A percentile compares a stretch with the other conserved stretches of the same genome.
Conservation (phyloP, 2,888 invertebrate genomes). For the Drosophila aldrichi region DNA sequence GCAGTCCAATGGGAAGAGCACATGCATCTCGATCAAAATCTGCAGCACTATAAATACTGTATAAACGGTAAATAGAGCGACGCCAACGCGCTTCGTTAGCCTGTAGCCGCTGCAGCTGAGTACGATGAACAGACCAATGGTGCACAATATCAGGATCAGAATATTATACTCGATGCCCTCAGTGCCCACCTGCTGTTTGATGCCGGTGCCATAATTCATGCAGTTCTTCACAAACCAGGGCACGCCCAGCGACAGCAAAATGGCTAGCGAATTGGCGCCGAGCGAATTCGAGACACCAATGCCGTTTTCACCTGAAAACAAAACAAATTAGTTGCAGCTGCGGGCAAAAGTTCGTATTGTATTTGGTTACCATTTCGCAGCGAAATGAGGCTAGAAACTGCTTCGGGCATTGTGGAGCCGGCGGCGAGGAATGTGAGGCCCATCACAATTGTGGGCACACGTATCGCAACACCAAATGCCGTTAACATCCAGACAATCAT, state of each 20-base stretch:
- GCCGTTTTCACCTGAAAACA: slow-evolving; percentile 90
- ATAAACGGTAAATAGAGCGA: slow-evolving; percentile 89
- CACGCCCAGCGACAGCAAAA: slow-evolving; percentile 92
- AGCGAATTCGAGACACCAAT: slow-evolving; percentile 95
- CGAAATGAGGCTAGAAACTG: slow-evolving; percentile 92
- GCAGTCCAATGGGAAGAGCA: slow-evolving; percentile 86
- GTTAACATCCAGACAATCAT: slow-evolving; percentile 97
- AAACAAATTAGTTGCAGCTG: not conserved
- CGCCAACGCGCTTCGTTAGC: slow-evolving; percentile 90
- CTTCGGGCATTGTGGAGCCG: slow-evolving; percentile 95
- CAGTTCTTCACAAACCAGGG: slow-evolving; percentile 94
- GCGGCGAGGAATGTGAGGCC: slow-evolving; percentile 96
- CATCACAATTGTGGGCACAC: slow-evolving; percentile 95
- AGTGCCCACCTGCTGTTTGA: slow-evolving; percentile 89
- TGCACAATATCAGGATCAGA: slow-evolving; percentile 91
- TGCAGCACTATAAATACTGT: slow-evolving; percentile 90
- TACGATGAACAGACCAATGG: slow-evolving; percentile 89
- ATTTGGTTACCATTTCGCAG: slow-evolving; percentile 90
- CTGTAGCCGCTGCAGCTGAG: slow-evolving; percentile 90
- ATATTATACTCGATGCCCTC: slow-evolving; percentile 93
- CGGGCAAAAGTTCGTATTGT: not conserved
- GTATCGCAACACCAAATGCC: slow-evolving; percentile 91
- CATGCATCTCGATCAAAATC: slow-evolving; percentile 91
- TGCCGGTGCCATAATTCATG: slow-evolving; percentile 85
- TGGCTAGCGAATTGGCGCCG: slow-evolving; percentile 94